A percentile compares a stretch with the other conserved stretches of the same genome.
Evolutionary conservation across 1,140 invertebrate species (phyloP).

Genomic region (Hycleus cichorii): DNA sequence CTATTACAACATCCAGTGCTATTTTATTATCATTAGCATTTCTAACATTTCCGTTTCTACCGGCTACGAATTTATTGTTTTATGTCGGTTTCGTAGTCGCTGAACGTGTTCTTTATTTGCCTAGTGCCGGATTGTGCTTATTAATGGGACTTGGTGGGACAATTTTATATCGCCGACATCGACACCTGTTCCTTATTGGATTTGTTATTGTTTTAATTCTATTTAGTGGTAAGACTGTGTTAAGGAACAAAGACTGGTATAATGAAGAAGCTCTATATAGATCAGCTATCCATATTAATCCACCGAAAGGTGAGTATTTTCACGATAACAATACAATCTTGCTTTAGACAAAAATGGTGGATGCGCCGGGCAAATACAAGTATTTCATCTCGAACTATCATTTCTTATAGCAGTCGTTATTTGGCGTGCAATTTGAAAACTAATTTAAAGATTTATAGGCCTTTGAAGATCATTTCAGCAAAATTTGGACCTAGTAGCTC

Average conservation of each 20-base stretch:
- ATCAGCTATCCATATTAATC: constrained; percentile 86
- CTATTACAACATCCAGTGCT: constrained; percentile 33
- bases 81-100: constrained; percentile 97
- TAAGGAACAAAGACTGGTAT: constrained; percentile 83
- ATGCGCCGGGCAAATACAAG: background rate
- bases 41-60: constrained; percentile 83
- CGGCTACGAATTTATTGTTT: constrained; percentile 89
- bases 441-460: no score
- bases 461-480: background rate
- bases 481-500: no score
- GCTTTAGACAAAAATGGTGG: background rate
- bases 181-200: constrained; percentile 44
- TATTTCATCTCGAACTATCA: no score
- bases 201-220: constrained; percentile 57
- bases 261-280: constrained; percentile 89
- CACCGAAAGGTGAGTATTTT: constrained; percentile 83
- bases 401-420: no score
- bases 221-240: constrained; percentile 69
- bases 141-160: constrained; percentile 70
- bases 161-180: constrained; percentile 42
- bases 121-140: constrained; percentile 91
- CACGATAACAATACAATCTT: no score
- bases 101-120: constrained; percentile 89
- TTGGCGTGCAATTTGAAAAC: no score
- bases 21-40: constrained; percentile 63